Base-by-base conservation (phyloP, 2,113 vertebrate species). In the Eptesicus fuscus region DNA sequence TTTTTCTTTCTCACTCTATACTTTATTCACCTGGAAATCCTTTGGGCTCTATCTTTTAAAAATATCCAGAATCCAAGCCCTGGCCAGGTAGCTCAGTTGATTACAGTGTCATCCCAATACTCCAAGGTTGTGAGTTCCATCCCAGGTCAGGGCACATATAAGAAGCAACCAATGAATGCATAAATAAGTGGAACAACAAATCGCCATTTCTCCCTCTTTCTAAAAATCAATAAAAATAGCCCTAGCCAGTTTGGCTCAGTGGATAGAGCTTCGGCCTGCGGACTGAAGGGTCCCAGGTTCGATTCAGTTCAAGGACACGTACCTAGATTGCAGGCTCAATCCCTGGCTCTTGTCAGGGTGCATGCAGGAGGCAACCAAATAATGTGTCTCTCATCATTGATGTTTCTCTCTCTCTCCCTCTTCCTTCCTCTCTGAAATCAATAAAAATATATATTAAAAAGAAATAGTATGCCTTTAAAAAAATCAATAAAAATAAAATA, bases 11-110 rank as follows among this genome's bases (percentile, higher is more conserved):
- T 76, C 42, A 56, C 42, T 85, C 35, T 67, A 20, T 42, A 79
- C 49, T 53, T 94, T 86, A 73, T 83, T 30, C 53, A 91, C 28
- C 47, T 83, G 71, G 56, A 86, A 86, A 63, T 95, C 42, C n/a
- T 87, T 47, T 87, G 49, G 53, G 14, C 32, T 69, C 49, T 88
- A 14, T 59, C 22, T 76, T 51, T 89, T 20, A 2, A 89, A 82
- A 53, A 71, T 76, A 70, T 14, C 51, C 28, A 79, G 25, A 87
- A 86, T 30, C 78, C 61, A 89, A 47, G 61, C 30, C 13, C 5
- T 65, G 30, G 30, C 30, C 30, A 65, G 61, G 13, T 32, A 65
- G 28, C 63, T n/a, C 63, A 67, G 32, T n/a, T 67, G 63, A 32
- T 67, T 67, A 32, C 1, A n/a, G 63, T 17, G 30, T 67, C 30